phyloP scores from a whole-genome alignment of 1,140 invertebrate genomes.

The Ceratina japonica region DNA sequence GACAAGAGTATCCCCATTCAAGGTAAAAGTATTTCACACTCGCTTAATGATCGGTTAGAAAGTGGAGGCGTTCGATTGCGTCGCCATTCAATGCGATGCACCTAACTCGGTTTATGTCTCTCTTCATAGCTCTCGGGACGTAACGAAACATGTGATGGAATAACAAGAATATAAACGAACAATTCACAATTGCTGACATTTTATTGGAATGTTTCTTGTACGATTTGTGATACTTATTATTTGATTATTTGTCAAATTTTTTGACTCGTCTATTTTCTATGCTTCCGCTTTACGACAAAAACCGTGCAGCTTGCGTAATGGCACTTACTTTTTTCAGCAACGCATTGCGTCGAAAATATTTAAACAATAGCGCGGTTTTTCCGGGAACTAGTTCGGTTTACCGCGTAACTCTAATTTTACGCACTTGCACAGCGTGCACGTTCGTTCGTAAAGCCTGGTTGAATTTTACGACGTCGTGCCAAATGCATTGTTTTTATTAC shows the following conservation, averaged over 20 bases:
- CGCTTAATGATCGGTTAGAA: background rate
- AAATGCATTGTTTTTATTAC: too few species aligned
- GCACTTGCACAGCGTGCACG: conserved; percentile 14
- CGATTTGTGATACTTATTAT: too few species aligned
- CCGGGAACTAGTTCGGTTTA: conserved; percentile 34
- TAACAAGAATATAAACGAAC: too few species aligned
- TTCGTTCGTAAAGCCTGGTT: conserved; percentile 29
- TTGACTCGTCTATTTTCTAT: too few species aligned
- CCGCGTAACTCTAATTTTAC: conserved; percentile 48
- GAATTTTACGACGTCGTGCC: conserved; percentile 28
- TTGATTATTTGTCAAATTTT: too few species aligned
- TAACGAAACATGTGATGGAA: too few species aligned
- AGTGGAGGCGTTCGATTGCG: background rate
- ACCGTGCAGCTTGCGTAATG: background rate
- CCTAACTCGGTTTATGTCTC: background rate
- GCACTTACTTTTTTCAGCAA: background rate
- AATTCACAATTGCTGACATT: too few species aligned
- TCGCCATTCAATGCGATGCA: background rate
- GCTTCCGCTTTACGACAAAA: background rate
- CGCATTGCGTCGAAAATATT: background rate
- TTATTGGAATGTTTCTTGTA: too few species aligned
- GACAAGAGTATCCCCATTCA: background rate
- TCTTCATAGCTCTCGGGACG: too few species aligned
- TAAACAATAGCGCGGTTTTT: conserved; percentile 22
- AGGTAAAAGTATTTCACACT: conserved; percentile 23